A percentile compares a stretch with the other conserved stretches of the same genome.
Conservation (phyloP, 2,113 vertebrate genomes). For the Podarcis muralis region DNA sequence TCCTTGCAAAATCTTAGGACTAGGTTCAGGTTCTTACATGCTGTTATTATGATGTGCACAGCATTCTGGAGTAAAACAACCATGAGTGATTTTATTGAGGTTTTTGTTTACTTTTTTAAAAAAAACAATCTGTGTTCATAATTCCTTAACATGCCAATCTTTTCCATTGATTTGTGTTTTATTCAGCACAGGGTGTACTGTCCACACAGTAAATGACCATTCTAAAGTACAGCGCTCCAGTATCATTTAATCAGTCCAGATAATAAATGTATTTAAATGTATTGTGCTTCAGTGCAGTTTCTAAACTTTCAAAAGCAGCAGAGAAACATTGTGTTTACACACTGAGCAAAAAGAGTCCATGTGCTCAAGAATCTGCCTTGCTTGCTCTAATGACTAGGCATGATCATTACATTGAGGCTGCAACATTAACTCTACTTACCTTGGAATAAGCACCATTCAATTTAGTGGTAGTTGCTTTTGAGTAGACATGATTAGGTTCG, state of each 20-base stretch:
- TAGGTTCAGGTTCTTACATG: background rate
- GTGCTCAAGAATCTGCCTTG: background rate
- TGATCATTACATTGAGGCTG: too few relatives aligned
- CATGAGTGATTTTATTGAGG: background rate
- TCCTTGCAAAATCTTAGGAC: background rate
- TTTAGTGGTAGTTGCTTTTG: too few relatives aligned
- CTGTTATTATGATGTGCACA: background rate
- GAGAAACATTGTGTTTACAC: background rate
- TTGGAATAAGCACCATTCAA: too few relatives aligned
- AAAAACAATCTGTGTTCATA: background rate
- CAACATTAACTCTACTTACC: too few relatives aligned
- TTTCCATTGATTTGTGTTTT: background rate
- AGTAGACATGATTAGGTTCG: too few relatives aligned
- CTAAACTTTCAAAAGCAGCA: background rate
- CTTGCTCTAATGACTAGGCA: background rate
- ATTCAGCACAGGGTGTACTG: background rate
- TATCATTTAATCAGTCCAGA: background rate
- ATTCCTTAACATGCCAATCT: background rate
- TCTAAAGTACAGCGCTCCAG: background rate
- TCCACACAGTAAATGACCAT: background rate
- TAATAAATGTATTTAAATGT: background rate
- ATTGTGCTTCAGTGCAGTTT: background rate
- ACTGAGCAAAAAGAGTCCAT: background rate
- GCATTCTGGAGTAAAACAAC: background rate
- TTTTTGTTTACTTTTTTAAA: background rate